Evolutionary conservation across 2,797 vertebrate species (phyloP).

Genomic region (Staurois parvus): DNA sequence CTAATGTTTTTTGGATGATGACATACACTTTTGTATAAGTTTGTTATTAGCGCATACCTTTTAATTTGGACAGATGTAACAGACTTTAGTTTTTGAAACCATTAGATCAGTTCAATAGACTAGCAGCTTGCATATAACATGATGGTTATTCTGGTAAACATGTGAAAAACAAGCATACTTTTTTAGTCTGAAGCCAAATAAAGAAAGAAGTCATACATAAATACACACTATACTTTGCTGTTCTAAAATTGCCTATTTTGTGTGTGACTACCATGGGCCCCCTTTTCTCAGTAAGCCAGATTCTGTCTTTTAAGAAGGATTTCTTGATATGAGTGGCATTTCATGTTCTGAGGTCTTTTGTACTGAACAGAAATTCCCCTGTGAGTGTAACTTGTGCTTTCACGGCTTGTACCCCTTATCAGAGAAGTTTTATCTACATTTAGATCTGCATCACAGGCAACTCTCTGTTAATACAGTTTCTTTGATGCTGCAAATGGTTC

Average conservation of each 20-base stretch:
- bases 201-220: not conserved
- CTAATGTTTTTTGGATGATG: too few species aligned
- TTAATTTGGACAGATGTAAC: too few species aligned
- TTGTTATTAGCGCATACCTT: too few species aligned
- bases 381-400: not conserved
- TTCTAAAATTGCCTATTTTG: not conserved
- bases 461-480: not conserved
- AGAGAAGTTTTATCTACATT: constrained; percentile 21
- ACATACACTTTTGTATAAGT: too few species aligned
- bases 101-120: too few species aligned
- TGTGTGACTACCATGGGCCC: not conserved
- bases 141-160: too few species aligned
- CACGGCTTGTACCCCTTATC: constrained; percentile 11
- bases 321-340: constrained; percentile 9
- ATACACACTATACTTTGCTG: too few species aligned
- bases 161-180: too few species aligned
- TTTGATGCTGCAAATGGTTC: constrained; percentile 40
- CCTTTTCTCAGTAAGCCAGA: not conserved
- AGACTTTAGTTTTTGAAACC: too few species aligned
- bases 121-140: too few species aligned
- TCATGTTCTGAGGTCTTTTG: constrained; percentile 12
- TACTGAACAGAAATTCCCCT: not conserved
- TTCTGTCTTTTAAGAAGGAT: not conserved
- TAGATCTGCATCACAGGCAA: constrained; percentile 5
- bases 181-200: too few species aligned